phyloP scores from a whole-genome alignment of 2,113 vertebrate genomes.

The Lathamus discolor region DNA sequence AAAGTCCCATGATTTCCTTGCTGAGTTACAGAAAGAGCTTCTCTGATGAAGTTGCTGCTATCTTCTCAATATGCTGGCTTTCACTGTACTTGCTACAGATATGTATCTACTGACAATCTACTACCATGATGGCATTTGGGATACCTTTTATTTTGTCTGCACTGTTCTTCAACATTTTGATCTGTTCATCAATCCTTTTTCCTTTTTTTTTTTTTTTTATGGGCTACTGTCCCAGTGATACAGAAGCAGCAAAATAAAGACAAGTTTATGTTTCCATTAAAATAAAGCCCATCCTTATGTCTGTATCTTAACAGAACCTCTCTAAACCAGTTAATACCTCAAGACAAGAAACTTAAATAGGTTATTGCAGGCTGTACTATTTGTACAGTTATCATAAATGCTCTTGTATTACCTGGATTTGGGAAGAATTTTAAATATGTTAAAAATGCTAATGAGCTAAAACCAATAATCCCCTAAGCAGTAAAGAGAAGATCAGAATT shows the following conservation, averaged over 20 bases:
- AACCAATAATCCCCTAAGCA: neutral
- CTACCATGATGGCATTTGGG: slow-evolving; percentile 56
- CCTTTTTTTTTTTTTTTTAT: slow-evolving; percentile 46
- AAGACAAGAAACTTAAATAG: neutral
- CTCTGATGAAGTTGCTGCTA: slow-evolving; percentile 74
- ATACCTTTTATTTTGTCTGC: slow-evolving; percentile 74
- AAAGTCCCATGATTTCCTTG: slow-evolving; percentile 72
- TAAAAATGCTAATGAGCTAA: neutral
- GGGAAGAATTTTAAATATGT: neutral
- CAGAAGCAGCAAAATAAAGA: slow-evolving; percentile 59
- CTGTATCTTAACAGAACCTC: slow-evolving; percentile 55
- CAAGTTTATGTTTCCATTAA: slow-evolving; percentile 54
- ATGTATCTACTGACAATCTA: slow-evolving; percentile 73
- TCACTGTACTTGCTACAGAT: slow-evolving; percentile 76
- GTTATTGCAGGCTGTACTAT: neutral
- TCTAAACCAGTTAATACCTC: neutral
- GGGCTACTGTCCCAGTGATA: slow-evolving; percentile 72
- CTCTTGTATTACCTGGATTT: neutral
- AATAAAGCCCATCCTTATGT: slow-evolving; percentile 69
- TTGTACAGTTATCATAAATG: neutral
- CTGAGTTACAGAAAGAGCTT: slow-evolving; percentile 69
- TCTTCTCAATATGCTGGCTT: slow-evolving; percentile 78
- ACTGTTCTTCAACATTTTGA: slow-evolving; percentile 73
- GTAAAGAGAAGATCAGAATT: neutral
- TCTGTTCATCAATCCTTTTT: slow-evolving; percentile 69